Evolutionary conservation across 2,888 invertebrate genomes (phyloP).

Genomic region (Leucania comma): DNA sequence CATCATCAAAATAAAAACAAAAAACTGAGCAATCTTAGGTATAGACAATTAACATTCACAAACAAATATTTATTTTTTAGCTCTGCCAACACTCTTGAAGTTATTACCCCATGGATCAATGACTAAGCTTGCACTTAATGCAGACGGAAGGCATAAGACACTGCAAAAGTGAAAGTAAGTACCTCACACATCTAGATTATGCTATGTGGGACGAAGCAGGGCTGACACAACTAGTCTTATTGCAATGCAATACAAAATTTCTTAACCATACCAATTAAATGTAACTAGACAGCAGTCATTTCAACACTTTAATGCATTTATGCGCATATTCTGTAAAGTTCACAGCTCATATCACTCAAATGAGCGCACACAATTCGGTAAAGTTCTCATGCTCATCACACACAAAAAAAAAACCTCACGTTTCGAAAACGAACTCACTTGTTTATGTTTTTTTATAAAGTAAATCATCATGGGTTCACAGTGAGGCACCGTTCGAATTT

Average conservation of each 20-base stretch:
- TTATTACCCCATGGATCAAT: neutral
- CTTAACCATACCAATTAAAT: constrained; percentile 20
- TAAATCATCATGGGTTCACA: neutral
- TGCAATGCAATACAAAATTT: neutral
- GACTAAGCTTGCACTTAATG: constrained; percentile 22
- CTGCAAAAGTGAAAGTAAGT: constrained; percentile 61
- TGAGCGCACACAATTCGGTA: constrained; percentile 12
- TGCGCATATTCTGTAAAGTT: neutral
- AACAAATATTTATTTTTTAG: neutral
- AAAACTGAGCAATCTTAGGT: no score
- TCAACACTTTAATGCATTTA: neutral
- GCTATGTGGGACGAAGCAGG: constrained; percentile 50
- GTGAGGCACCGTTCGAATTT: constrained; percentile 7
- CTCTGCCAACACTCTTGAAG: neutral
- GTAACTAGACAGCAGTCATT: neutral
- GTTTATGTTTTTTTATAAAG: constrained; percentile 27
- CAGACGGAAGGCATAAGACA: constrained; percentile 45
- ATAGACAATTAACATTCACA: no score
- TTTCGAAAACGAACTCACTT: constrained; percentile 26
- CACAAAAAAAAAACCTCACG: no score
- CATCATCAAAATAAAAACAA: no score
- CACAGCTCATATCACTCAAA: neutral
- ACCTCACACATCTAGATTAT: constrained; percentile 50
- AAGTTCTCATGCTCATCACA: no score
- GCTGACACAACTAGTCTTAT: constrained; percentile 23